phyloP scores from a whole-genome alignment of 2,113 vertebrate species.

The Coptodon bakossiorum region DNA sequence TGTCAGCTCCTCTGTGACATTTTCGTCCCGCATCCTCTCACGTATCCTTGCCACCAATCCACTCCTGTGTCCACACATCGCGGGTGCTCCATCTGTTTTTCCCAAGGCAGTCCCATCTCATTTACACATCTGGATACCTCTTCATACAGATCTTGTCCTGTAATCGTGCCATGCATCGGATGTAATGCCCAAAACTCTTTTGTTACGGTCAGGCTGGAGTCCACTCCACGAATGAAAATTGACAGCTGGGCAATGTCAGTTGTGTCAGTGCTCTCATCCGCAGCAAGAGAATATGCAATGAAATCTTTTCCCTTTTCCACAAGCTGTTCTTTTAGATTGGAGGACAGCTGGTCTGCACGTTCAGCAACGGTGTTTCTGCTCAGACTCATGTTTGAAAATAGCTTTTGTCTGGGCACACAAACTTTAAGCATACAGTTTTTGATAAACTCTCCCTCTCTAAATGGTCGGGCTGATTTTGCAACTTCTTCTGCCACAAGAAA shows the following conservation, averaged over 20 bases:
- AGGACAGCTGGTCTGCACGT: not conserved
- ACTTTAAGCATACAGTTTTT: too few species aligned
- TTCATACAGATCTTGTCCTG: not conserved
- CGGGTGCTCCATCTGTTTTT: not conserved
- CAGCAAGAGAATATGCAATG: not conserved
- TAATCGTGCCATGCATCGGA: not conserved
- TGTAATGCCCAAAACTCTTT: not conserved
- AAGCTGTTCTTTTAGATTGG: not conserved
- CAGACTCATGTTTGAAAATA: rapidly evolving
- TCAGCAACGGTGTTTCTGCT: not conserved
- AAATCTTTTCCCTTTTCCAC: not conserved
- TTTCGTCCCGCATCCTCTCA: rapidly evolving
- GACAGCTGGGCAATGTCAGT: not conserved
- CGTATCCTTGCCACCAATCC: not conserved
- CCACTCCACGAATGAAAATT: not conserved
- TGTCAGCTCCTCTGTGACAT: not conserved
- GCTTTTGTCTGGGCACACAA: too few species aligned
- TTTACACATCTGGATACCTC: not conserved
- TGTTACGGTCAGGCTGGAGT: not conserved
- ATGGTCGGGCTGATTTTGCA: too few species aligned
- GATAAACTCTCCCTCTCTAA: too few species aligned
- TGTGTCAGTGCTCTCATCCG: not conserved
- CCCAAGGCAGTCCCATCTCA: not conserved
- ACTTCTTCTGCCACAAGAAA: too few species aligned
- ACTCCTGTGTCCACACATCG: not conserved